A percentile compares a stretch with the other conserved stretches of the same genome.
These are phyloP conservation scores for Triplophysa dalaica DNA, from an alignment of 2,113 vertebrate species.

Conservation along the genomic window DNA sequence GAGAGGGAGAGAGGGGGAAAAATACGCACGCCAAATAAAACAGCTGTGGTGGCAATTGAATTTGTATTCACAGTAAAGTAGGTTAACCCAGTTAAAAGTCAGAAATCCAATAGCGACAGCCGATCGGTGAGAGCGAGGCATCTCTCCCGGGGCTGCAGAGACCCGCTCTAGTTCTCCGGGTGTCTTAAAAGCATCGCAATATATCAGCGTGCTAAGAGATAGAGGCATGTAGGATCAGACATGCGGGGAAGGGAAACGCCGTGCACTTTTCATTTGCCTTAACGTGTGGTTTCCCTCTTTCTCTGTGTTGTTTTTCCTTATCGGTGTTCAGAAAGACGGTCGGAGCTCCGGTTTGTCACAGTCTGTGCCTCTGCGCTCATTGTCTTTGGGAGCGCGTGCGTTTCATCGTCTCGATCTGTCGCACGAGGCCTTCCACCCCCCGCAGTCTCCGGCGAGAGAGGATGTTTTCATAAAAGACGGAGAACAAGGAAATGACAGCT, in stretches of 20 bases:
- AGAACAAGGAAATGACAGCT: slow-evolving; percentile 67
- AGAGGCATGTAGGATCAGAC: slow-evolving; percentile 66
- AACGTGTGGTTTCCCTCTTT: slow-evolving; percentile 4
- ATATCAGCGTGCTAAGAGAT: slow-evolving; percentile 70
- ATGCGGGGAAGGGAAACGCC: slow-evolving; percentile 7
- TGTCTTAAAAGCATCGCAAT: slow-evolving; percentile 75
- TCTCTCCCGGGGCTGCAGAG: slow-evolving; percentile 73
- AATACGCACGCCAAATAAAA: slow-evolving; percentile 73
- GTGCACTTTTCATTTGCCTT: slow-evolving; percentile 39
- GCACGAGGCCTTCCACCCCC: slow-evolving; percentile 47
- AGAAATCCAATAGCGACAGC: slow-evolving; percentile 76
- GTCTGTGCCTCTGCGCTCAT: slow-evolving; percentile 65
- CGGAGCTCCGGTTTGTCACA: slow-evolving; percentile 67
- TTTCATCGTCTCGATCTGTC: slow-evolving; percentile 61
- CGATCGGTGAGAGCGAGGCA: slow-evolving; percentile 71
- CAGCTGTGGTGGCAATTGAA: slow-evolving; percentile 78
- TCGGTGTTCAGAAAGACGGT: slow-evolving; percentile 9
- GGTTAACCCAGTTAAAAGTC: slow-evolving; percentile 81
- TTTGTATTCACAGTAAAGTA: slow-evolving; percentile 81
- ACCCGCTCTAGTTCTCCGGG: slow-evolving; percentile 68
- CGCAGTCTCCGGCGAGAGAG: slow-evolving; percentile 58
- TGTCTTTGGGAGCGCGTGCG: slow-evolving; percentile 50
- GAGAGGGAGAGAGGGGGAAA: slow-evolving; percentile 47
- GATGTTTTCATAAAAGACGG: slow-evolving; percentile 62
- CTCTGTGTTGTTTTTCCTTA: slow-evolving; percentile 25